Evolutionary conservation across 2,113 vertebrate genomes (phyloP).

Genomic region (Odobenus rosmarus): DNA sequence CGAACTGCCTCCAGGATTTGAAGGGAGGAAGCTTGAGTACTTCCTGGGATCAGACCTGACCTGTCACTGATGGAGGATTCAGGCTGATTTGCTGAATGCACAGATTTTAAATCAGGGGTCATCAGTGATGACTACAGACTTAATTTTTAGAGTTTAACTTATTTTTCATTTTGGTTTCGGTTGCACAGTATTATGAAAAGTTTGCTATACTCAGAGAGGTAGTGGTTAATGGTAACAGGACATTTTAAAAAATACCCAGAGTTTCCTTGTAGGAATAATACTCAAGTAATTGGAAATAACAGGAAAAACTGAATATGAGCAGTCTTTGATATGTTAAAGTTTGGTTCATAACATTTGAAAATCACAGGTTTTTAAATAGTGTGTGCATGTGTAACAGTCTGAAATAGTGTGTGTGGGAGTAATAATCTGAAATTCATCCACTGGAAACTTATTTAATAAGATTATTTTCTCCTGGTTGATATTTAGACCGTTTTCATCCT

Average conservation of each 20-base stretch:
- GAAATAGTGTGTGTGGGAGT: not conserved
- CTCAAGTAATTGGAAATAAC: not conserved
- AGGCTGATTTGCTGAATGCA: not conserved
- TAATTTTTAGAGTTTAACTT: not conserved
- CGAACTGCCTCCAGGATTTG: not conserved
- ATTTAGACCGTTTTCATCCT: not conserved
- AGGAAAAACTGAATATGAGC: not conserved
- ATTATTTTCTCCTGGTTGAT: not conserved
- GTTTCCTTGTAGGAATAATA: not conserved
- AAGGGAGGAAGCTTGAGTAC: not conserved
- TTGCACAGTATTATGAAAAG: not conserved
- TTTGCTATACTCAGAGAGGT: not conserved
- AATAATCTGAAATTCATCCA: not conserved
- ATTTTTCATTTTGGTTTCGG: not conserved
- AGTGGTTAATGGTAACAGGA: not conserved
- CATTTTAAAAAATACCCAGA: not conserved
- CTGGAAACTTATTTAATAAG: not conserved
- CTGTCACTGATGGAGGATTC: not conserved
- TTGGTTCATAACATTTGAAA: constrained; percentile 20
- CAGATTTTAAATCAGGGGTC: not conserved
- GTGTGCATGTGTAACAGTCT: not conserved
- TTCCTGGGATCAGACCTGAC: not conserved
- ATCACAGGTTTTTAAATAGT: not conserved
- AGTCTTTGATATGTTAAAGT: not conserved
- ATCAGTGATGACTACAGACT: not conserved